Evolutionary conservation across 1,140 invertebrate genomes (phyloP).

Genomic region (Atta cephalotes): DNA sequence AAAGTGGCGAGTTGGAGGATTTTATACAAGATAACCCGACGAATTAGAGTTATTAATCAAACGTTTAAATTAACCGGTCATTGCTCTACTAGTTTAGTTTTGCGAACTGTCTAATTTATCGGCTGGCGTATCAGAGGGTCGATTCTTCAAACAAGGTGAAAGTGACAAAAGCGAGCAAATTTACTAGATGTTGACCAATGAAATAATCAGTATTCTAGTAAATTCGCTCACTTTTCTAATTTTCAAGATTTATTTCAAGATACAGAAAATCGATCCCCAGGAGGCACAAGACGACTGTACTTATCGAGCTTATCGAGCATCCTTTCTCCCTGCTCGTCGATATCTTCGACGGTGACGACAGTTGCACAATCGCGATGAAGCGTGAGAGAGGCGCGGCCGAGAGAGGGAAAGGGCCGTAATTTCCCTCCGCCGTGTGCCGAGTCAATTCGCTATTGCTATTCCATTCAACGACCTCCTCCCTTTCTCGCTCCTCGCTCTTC

Average conservation of each 20-base stretch:
- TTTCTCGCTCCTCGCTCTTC: not conserved
- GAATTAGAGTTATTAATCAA: not conserved
- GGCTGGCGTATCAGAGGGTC: not conserved
- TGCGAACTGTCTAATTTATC: constrained; percentile 1
- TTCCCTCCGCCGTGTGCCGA: constrained; percentile 58
- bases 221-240: no score
- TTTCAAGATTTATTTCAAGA: no score
- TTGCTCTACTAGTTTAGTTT: not conserved
- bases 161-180: no score
- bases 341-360: constrained; percentile 66
- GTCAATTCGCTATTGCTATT: constrained; percentile 76
- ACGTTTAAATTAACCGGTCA: not conserved
- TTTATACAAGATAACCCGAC: not conserved
- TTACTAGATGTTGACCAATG: no score
- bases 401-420: constrained; percentile 34
- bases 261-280: no score
- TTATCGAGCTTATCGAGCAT: constrained; percentile 10
- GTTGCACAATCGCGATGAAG: constrained; percentile 75
- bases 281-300: not conserved
- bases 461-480: constrained; percentile 62
- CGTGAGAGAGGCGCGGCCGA: constrained; percentile 1
- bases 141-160: no score
- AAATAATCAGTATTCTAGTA: no score
- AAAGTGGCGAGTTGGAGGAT: not conserved
- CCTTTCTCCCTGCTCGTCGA: not conserved